Conservation (phyloP, 2,113 vertebrate species). For the Ciconia stormi region DNA sequence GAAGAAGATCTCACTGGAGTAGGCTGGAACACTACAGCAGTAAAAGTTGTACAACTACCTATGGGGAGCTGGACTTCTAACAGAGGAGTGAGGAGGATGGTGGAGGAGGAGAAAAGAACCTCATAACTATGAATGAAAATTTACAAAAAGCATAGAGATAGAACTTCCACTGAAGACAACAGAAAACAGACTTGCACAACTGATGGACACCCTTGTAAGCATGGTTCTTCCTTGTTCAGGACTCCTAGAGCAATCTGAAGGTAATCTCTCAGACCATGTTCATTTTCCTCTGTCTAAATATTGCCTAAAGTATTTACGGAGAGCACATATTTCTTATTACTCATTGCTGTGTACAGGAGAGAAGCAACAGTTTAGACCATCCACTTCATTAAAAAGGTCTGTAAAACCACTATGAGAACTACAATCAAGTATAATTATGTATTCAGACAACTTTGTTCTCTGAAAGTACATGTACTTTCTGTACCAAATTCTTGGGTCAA, state of each 20-base stretch:
- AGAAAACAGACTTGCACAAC: neutral
- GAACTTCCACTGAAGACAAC: neutral
- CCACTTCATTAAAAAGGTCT: neutral
- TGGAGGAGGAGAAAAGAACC: neutral
- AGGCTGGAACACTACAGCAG: neutral
- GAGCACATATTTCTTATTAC: neutral
- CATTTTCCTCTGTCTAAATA: neutral
- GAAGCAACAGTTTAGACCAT: neutral
- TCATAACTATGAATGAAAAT: neutral
- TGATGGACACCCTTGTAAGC: rapidly evolving
- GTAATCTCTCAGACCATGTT: neutral
- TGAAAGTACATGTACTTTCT: neutral
- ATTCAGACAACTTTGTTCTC: neutral
- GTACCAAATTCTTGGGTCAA: conserved; percentile 4
- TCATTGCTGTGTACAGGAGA: neutral
- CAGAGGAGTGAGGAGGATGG: neutral
- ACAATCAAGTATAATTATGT: neutral
- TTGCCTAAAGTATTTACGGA: neutral
- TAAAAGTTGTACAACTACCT: neutral
- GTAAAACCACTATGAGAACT: neutral
- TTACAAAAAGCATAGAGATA: neutral
- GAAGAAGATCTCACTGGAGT: neutral
- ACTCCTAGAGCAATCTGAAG: neutral
- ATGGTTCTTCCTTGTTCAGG: neutral
- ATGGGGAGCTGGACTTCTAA: neutral